A percentile compares a stretch with the other conserved stretches of the same genome.
Evolutionary conservation across 2,797 vertebrate species (phyloP).

Genomic region (Fistularia commersonii): DNA sequence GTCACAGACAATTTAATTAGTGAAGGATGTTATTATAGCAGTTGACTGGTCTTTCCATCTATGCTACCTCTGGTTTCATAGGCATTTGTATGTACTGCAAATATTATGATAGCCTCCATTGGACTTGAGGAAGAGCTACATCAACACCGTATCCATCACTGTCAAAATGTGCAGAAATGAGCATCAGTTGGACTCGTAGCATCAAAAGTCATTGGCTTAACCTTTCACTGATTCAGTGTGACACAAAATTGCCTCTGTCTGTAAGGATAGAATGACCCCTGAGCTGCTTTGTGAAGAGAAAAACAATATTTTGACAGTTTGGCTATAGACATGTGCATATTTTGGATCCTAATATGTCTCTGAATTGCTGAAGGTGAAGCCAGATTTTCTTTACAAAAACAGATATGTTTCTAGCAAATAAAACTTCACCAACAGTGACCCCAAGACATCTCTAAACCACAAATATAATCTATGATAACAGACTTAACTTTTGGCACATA

Average conservation of each 20-base stretch:
- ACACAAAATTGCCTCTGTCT: constrained; percentile 55
- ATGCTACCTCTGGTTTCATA: constrained; percentile 37
- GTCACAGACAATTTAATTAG: constrained; percentile 31
- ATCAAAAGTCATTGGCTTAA: constrained; percentile 39
- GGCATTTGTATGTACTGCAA: constrained; percentile 27
- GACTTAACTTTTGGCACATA: no score
- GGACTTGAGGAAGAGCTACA: constrained; percentile 40
- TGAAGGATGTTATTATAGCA: constrained; percentile 36
- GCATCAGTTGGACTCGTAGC: constrained; percentile 44
- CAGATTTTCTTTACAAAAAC: constrained; percentile 8
- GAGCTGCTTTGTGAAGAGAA: constrained; percentile 34
- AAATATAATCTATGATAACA: no score
- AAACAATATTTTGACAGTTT: constrained; percentile 32
- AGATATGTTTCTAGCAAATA: constrained; percentile 15
- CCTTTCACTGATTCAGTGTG: constrained; percentile 46
- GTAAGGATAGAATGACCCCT: constrained; percentile 43
- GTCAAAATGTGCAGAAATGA: constrained; percentile 41
- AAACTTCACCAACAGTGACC: not conserved
- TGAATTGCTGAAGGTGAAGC: constrained; percentile 14
- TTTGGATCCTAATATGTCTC: no score
- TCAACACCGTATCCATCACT: constrained; percentile 36
- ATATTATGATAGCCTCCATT: constrained; percentile 28
- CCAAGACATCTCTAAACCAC: no score
- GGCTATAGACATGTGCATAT: constrained; percentile 33
- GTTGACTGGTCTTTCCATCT: constrained; percentile 46